Percentiles rank a stretch among this genome's conserved stretches.
These are phyloP conservation scores for Altica lythri DNA, from an alignment of 2,888 invertebrate genomes.

Conservation along the genomic window DNA sequence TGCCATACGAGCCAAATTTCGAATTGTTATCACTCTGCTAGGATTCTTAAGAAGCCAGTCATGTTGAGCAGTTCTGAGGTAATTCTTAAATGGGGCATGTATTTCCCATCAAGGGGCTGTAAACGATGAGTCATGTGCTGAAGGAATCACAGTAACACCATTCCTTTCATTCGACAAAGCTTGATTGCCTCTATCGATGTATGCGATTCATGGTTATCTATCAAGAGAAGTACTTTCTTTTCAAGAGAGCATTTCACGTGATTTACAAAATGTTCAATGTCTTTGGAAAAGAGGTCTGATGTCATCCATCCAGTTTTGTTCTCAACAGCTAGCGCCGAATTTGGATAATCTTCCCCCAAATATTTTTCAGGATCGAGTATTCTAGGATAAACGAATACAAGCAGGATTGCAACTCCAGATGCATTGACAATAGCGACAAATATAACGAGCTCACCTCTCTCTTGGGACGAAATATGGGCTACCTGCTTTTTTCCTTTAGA, in stretches of 20 bases:
- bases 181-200: too few relatives aligned
- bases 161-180: too few relatives aligned
- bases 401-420: conserved; percentile 10
- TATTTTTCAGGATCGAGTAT: conserved; percentile 17
- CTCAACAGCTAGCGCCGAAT: conserved; percentile 15
- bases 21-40: too few relatives aligned
- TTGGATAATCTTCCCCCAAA: conserved; percentile 6
- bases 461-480: conserved; percentile 13
- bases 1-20: not conserved
- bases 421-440: conserved; percentile 14
- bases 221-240: conserved; percentile 18
- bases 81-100: too few relatives aligned
- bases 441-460: conserved; percentile 18
- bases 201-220: too few relatives aligned
- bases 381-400: conserved; percentile 15
- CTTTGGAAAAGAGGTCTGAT: conserved; percentile 24
- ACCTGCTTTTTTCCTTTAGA: conserved; percentile 24
- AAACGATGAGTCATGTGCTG: too few relatives aligned
- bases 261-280: conserved; percentile 29
- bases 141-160: too few relatives aligned
- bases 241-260: conserved; percentile 17
- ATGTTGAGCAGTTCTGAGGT: too few relatives aligned
- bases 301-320: conserved; percentile 36
- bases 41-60: too few relatives aligned
- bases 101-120: too few relatives aligned